Percentiles rank a stretch among this genome's conserved stretches.
These are phyloP conservation scores for Poeciliopsis prolifica DNA, from an alignment of 2,113 vertebrate genomes.

Conservation along the genomic window DNA sequence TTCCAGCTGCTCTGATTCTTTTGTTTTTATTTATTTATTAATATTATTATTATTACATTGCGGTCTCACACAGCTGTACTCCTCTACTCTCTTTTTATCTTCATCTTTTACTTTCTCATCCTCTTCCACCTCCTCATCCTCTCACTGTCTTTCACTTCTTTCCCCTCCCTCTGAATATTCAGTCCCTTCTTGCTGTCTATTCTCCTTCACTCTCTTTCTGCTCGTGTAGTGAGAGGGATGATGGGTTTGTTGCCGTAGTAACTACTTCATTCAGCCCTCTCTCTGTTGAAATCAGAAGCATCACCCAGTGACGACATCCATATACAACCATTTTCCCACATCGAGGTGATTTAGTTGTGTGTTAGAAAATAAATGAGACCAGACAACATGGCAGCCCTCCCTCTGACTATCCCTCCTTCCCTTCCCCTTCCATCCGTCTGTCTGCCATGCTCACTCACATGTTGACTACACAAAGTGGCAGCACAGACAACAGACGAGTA, in stretches of 20 bases:
- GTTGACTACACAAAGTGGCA: constrained; percentile 60
- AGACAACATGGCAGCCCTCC: constrained; percentile 50
- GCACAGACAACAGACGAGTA: constrained; percentile 64
- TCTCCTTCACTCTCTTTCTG: constrained; percentile 27
- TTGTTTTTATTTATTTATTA: not conserved
- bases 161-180: constrained; percentile 21
- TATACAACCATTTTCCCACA: constrained; percentile 93
- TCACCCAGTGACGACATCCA: constrained; percentile 90
- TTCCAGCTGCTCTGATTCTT: constrained; percentile 17
- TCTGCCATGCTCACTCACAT: constrained; percentile 47
- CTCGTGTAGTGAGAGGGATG: constrained; percentile 81
- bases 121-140: constrained; percentile 42
- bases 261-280: constrained; percentile 92
- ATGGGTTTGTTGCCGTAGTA: constrained; percentile 97
- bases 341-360: constrained; percentile 91
- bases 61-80: constrained; percentile 20
- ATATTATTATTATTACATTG: not conserved
- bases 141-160: constrained; percentile 40
- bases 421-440: constrained; percentile 42
- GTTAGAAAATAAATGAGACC: constrained; percentile 91
- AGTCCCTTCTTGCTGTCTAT: constrained; percentile 18
- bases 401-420: constrained; percentile 21
- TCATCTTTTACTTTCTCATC: constrained; percentile 24
- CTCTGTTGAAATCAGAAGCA: constrained; percentile 85
- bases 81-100: constrained; percentile 38